Evolutionary conservation across 2,888 invertebrate species (phyloP).

Genomic region (Helleia helle): DNA sequence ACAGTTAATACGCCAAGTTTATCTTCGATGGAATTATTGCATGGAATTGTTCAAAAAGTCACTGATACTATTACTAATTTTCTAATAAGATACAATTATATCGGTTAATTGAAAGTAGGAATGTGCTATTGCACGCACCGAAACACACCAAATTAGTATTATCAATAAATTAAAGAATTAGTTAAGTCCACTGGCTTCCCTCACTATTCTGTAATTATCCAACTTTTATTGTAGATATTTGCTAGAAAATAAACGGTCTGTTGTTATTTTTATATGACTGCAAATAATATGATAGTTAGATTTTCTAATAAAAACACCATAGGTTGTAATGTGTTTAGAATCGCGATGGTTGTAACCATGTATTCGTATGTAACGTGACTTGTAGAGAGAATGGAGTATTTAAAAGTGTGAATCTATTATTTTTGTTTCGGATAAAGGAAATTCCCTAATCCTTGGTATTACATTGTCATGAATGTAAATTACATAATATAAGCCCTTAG

Average conservation of each 20-base stretch:
- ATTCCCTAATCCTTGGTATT: constrained; percentile 14
- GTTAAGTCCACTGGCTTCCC: constrained; percentile 60
- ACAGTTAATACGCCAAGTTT: constrained; percentile 26
- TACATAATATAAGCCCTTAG: constrained; percentile 25
- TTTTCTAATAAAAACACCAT: constrained; percentile 66
- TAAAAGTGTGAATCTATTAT: constrained; percentile 12
- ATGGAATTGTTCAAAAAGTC: constrained; percentile 53
- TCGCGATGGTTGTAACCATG: constrained; percentile 21
- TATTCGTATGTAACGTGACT: background rate
- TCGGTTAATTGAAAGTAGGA: constrained; percentile 51
- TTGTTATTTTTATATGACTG: constrained; percentile 73
- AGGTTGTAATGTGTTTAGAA: constrained; percentile 38
- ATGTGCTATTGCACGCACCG: constrained; percentile 72
- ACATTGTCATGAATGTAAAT: constrained; percentile 21
- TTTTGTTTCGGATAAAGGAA: constrained; percentile 21
- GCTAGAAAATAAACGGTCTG: constrained; percentile 60
- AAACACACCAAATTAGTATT: constrained; percentile 61
- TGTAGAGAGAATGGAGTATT: constrained; percentile 17
- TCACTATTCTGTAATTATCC: constrained; percentile 51
- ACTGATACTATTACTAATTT: constrained; percentile 39
- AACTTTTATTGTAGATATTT: constrained; percentile 62
- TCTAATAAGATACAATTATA: constrained; percentile 44
- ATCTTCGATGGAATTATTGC: constrained; percentile 54
- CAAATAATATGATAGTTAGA: constrained; percentile 61
- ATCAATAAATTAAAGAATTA: constrained; percentile 43